These are phyloP conservation scores for Noctilio leporinus DNA, from an alignment of 2,113 vertebrate genomes.

Conservation along the genomic window DNA sequence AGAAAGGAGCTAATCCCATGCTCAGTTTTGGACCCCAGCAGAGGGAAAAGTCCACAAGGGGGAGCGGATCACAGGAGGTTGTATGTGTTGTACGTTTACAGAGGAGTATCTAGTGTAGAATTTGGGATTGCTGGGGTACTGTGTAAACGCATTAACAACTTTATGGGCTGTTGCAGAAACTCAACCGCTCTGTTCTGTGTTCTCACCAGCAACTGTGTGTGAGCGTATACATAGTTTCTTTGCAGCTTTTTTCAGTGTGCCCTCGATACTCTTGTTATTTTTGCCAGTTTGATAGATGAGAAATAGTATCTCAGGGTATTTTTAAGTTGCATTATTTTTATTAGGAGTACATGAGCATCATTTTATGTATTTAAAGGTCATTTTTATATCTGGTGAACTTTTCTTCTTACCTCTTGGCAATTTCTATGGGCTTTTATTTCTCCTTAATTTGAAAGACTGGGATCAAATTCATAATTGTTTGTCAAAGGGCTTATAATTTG, in stretches of 20 bases:
- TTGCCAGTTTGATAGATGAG: background rate
- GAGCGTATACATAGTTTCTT: background rate
- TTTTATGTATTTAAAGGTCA: background rate
- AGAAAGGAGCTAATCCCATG: background rate
- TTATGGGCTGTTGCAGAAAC: background rate
- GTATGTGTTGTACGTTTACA: background rate
- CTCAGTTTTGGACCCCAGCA: background rate
- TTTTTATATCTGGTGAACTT: background rate
- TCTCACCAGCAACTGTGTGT: background rate
- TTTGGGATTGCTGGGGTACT: too few relatives aligned
- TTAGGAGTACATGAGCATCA: background rate
- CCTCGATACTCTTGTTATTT: background rate
- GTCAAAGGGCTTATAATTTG: background rate
- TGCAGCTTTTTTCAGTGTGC: background rate
- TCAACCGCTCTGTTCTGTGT: background rate
- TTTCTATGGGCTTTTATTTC: background rate
- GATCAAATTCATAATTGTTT: background rate
- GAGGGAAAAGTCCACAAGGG: background rate
- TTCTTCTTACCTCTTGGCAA: background rate
- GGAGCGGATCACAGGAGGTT: background rate
- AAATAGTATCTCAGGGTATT: background rate
- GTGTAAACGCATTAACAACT: background rate
- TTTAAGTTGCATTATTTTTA: background rate
- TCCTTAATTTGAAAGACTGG: background rate
- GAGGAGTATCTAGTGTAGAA: background rate